phyloP scores from a whole-genome alignment of 2,888 invertebrate genomes.

The Drosophila fulvimacula region DNA sequence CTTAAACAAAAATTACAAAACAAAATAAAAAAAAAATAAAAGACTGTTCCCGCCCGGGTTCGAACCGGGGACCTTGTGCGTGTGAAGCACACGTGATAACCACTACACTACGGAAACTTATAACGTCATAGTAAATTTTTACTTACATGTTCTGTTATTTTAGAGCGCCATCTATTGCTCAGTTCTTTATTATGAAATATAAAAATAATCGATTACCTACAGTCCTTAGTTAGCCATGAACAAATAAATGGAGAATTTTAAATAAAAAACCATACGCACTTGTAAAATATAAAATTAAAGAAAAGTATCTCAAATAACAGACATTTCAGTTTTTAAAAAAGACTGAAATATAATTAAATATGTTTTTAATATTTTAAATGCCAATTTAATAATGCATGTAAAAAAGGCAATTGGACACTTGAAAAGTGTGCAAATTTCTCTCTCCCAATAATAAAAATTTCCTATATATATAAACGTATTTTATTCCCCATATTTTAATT shows the following conservation, averaged over 20 bases:
- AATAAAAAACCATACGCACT: no score
- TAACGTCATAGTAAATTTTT: accelerated
- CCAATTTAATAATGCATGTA: no score
- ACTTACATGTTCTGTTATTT: accelerated
- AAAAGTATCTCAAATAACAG: no score
- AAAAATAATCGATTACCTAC: no score
- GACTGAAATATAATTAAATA: no score
- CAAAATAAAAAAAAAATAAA: background rate
- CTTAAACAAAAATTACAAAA: background rate
- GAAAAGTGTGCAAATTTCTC: background rate
- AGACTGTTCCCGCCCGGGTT: constrained; percentile 83
- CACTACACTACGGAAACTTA: constrained; percentile 84
- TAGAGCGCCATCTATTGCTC: constrained; percentile 47
- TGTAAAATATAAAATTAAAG: no score
- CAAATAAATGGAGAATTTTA: background rate
- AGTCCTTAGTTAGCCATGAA: background rate
- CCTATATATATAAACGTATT: constrained; percentile 1
- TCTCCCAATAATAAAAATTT: background rate
- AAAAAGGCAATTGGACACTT: no score
- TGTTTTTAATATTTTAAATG: no score
- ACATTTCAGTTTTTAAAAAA: no score
- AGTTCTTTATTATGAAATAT: background rate
- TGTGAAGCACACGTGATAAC: constrained; percentile 84
- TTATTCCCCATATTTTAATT: background rate
- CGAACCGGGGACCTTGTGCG: constrained; percentile 84